phyloP scores from a whole-genome alignment of 2,888 invertebrate genomes.

The Lasioglossum calceatum region DNA sequence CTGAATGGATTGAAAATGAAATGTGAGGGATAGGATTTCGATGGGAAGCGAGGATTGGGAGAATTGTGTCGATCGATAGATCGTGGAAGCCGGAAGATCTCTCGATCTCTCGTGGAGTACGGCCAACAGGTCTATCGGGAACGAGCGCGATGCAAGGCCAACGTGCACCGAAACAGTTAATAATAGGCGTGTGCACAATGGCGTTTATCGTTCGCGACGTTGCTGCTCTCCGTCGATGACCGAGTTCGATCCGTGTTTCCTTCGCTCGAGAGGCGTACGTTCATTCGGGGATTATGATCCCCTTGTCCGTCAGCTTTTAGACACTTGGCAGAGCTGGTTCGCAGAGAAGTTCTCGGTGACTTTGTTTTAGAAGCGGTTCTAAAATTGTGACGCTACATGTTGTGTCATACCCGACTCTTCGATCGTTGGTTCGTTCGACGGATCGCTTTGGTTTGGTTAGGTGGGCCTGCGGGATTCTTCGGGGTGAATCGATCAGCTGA shows the following conservation, averaged over 20 bases:
- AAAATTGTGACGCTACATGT: background rate
- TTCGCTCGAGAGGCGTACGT: background rate
- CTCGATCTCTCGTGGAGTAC: background rate
- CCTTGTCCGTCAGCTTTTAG: background rate
- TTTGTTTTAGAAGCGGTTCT: background rate
- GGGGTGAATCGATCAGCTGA: too few species aligned
- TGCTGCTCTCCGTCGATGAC: background rate
- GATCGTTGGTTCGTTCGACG: background rate
- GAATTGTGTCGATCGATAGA: background rate
- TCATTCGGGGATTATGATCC: background rate
- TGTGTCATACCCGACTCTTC: background rate
- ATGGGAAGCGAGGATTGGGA: background rate
- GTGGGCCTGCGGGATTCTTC: background rate
- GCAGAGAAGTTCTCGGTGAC: background rate
- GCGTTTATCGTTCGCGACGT: constrained; percentile 3
- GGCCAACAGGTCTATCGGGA: constrained; percentile 24
- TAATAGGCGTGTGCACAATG: constrained; percentile 4
- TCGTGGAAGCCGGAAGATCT: constrained; percentile 3
- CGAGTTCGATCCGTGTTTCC: background rate
- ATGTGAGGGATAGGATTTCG: background rate
- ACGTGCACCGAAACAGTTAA: constrained; percentile 37
- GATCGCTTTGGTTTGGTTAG: background rate
- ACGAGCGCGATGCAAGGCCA: constrained; percentile 24
- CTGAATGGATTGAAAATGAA: background rate
- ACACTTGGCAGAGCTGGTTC: background rate